Evolutionary conservation across 2,113 vertebrate genomes (phyloP).

Genomic region (Octodon degus): DNA sequence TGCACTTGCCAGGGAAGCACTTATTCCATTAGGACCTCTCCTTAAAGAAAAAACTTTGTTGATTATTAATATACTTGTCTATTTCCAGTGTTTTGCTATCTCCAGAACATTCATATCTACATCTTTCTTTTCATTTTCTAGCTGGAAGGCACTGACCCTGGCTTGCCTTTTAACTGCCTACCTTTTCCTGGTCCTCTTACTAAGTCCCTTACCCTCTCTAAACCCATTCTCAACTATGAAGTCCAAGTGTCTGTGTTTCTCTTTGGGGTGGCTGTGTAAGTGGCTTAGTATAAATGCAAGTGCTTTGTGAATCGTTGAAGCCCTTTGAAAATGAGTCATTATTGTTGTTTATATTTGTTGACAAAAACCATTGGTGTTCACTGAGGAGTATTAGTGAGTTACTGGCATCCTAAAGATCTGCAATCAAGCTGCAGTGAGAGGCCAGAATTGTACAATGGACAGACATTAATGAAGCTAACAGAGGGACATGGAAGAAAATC

Average conservation of each 20-base stretch:
- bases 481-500: neutral
- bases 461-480: neutral
- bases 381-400: neutral
- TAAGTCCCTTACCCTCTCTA: neutral
- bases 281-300: neutral
- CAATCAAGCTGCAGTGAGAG: neutral
- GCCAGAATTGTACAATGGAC: neutral
- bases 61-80: neutral
- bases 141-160: neutral
- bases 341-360: neutral
- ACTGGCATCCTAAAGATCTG: slow-evolving; percentile 11
- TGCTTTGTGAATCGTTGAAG: neutral
- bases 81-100: neutral
- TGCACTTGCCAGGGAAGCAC: too few relatives aligned
- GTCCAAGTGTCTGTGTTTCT: neutral
- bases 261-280: neutral
- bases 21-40: too few relatives aligned
- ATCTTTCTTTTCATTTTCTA: neutral
- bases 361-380: neutral
- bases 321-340: neutral
- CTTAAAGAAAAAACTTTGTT: neutral
- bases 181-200: neutral
- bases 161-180: neutral
- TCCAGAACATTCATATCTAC: neutral
- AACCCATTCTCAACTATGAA: neutral